Evolutionary conservation across 2,797 vertebrate genomes (phyloP).

Genomic region (Mustela erminea): DNA sequence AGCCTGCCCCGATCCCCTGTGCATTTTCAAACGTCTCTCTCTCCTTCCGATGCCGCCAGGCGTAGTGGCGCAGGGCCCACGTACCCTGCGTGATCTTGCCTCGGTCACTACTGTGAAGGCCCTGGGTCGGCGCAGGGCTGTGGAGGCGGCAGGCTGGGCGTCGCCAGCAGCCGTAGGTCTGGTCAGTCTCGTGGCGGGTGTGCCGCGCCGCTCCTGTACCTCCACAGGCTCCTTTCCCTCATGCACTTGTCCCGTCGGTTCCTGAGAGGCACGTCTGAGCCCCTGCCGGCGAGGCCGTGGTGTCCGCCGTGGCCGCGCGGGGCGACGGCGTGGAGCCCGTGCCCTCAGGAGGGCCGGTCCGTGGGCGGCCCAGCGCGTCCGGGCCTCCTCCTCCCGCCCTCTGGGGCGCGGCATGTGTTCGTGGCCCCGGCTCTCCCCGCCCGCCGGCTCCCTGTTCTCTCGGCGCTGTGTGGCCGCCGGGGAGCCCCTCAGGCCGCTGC

Average conservation of each 20-base stretch:
- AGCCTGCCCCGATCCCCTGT: not conserved
- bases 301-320: accelerated
- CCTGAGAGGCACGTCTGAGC: not conserved
- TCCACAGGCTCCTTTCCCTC: not conserved
- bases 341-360: not conserved
- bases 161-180: accelerated
- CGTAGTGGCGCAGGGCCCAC: too few species aligned
- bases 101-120: not conserved
- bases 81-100: not conserved
- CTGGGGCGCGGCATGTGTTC: too few species aligned
- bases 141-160: too few species aligned
- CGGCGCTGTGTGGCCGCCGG: accelerated
- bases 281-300: not conserved
- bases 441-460: not conserved
- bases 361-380: accelerated
- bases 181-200: accelerated
- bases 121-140: not conserved
- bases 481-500: not conserved
- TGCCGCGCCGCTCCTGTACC: not conserved
- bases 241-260: too few species aligned
- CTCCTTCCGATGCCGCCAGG: not conserved
- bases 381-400: accelerated
- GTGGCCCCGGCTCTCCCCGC: too few species aligned
- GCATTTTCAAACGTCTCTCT: not conserved
- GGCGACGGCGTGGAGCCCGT: accelerated